Base-by-base conservation (phyloP, 1,140 invertebrate genomes). In the Pygmarrhopalites habei region DNA sequence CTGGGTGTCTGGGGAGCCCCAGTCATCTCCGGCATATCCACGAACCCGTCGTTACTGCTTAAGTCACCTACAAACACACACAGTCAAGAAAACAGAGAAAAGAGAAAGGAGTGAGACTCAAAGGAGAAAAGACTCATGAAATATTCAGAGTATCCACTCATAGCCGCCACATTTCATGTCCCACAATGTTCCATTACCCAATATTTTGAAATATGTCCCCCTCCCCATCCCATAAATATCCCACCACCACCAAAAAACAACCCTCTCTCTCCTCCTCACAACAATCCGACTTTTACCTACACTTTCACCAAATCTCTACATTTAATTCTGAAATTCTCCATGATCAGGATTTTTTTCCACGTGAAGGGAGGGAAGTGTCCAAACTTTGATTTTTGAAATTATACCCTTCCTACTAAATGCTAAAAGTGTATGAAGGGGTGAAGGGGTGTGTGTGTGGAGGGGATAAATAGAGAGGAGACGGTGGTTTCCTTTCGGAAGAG, bases 11-110 rank as follows among this genome's bases (percentile, higher is more conserved):
- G 64, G 10, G 69, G 69, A 55, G 53, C 63, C n/a, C n/a, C n/a
- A 28, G 44, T 58, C 47, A 71, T 66, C 43, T 71, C 69, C 1
- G 66, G 64, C 69, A 71, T 71, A 60, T 71, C 69, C 62, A 71
- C 69, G 32, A 90, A 92, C 76, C 89, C 90, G 72, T 92, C 89
- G 75, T 90, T 80, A 71, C 80, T 90, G 74, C 86, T 88, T 68
- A 90, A 51, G 53, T 72, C 69, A 69, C 62, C 55, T 67, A 59
- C 32, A 35, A 15, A 35, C 32, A 57, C 14, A 57, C 17, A n/a
- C 15, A 35, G 32, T 35, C 15, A 35, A 35, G 15, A 35, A 35
- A 35, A 7, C 5, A 35, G 32, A 47, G 19, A 47, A 56, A n/a
- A 19, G 60, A 55, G 19, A 56, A 62, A 62, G 35, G n/a, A 21